Percentiles rank a stretch among this genome's conserved stretches.
Conservation (phyloP, 64 coral and sea anemone species). For the Pachyseris speciosa region DNA sequence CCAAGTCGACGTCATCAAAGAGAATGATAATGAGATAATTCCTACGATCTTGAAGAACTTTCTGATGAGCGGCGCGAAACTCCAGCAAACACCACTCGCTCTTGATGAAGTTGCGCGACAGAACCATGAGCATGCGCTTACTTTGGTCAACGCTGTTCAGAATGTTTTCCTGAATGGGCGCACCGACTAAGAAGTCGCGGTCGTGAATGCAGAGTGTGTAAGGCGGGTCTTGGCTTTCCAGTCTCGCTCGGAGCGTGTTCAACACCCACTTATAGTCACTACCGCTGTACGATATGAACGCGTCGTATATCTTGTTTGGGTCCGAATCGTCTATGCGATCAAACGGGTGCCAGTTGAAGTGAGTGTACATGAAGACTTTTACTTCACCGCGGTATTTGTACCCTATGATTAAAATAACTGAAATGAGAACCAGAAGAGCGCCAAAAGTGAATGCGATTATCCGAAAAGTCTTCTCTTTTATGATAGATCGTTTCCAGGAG, state of each 20-base stretch:
- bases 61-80: slow-evolving; percentile 87
- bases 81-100: slow-evolving; percentile 97
- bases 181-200: slow-evolving; percentile 70
- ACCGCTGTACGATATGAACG: slow-evolving; percentile 80
- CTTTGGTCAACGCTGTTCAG: slow-evolving; percentile 65
- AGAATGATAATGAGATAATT: slow-evolving; percentile 86
- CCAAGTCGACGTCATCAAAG: slow-evolving; percentile 72
- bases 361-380: slow-evolving; percentile 70
- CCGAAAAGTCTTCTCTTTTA: neutral
- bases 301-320: slow-evolving; percentile 76
- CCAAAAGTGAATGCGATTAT: neutral
- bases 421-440: neutral
- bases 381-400: slow-evolving; percentile 67
- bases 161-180: slow-evolving; percentile 75
- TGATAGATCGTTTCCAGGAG: neutral
- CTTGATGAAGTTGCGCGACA: slow-evolving; percentile 70
- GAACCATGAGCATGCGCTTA: slow-evolving; percentile 76
- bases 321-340: slow-evolving; percentile 77
- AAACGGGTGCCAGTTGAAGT: slow-evolving; percentile 87
- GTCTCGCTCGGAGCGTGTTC: slow-evolving; percentile 29
- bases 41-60: slow-evolving; percentile 69
- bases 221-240: slow-evolving; percentile 68
- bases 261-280: slow-evolving; percentile 66
- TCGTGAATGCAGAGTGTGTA: slow-evolving; percentile 79
- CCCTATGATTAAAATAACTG: neutral